phyloP scores from a whole-genome alignment of 2,888 invertebrate genomes.

The Andrena marginata region DNA sequence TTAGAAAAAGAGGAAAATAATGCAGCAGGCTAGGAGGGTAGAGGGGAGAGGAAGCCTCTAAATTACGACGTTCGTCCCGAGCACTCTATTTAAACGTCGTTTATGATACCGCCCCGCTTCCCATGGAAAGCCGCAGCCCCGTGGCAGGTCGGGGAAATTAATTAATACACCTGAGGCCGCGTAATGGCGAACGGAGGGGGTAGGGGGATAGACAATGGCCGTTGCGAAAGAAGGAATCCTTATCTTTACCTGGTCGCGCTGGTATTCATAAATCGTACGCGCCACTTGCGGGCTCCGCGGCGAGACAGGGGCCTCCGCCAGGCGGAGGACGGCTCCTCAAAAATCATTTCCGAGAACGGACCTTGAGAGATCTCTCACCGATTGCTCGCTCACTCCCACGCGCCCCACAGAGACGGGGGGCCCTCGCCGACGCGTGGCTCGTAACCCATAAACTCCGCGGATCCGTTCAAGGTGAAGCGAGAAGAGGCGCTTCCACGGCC shows the following conservation, averaged over 20 bases:
- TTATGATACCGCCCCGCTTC: slow-evolving; percentile 50
- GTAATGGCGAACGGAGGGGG: slow-evolving; percentile 21
- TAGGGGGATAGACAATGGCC: slow-evolving; percentile 40
- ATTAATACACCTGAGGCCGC: slow-evolving; percentile 44
- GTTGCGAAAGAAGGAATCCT: slow-evolving; percentile 38
- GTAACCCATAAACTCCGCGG: slow-evolving; percentile 66
- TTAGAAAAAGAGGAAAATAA: slow-evolving; percentile 19
- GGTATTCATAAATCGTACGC: slow-evolving; percentile 50
- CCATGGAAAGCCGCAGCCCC: slow-evolving; percentile 35
- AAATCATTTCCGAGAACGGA: slow-evolving; percentile 61
- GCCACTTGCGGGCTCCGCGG: slow-evolving; percentile 21
- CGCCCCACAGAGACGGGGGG: slow-evolving; percentile 12
- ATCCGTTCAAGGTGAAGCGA: slow-evolving; percentile 72
- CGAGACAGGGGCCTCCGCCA: background rate
- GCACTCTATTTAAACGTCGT: slow-evolving; percentile 53
- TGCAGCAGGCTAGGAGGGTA: background rate
- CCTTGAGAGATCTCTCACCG: slow-evolving; percentile 69
- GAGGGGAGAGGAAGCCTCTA: background rate
- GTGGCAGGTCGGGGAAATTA: slow-evolving; percentile 42
- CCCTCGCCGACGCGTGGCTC: slow-evolving; percentile 68
- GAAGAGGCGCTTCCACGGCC: slow-evolving; percentile 56
- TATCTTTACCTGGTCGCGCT: slow-evolving; percentile 32
- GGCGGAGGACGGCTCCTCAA: slow-evolving; percentile 29
- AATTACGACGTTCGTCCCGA: slow-evolving; percentile 50
- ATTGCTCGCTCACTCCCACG: slow-evolving; percentile 69